A percentile compares a stretch with the other conserved stretches of the same genome.
These are phyloP conservation scores for Trichonephila inaurata DNA, from an alignment of 1,140 invertebrate species.

Conservation along the genomic window DNA sequence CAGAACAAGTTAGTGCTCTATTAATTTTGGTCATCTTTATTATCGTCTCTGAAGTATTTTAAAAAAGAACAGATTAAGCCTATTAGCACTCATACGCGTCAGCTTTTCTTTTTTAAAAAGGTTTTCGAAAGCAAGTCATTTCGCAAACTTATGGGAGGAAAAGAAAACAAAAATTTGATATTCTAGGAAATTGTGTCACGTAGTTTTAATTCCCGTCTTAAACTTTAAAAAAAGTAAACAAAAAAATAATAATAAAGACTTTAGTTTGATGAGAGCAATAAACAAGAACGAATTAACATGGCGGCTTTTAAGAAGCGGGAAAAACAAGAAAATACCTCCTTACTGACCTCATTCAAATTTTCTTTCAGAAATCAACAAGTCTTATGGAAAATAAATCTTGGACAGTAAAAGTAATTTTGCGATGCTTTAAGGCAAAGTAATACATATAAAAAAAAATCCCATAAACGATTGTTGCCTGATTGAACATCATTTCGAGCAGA, in stretches of 20 bases:
- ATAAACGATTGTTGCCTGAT: slow-evolving; percentile 26
- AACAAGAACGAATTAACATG: not conserved
- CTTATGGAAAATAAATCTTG: not conserved
- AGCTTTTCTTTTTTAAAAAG: not conserved
- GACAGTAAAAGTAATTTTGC: not conserved
- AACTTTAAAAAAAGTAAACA: not conserved
- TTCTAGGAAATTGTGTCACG: not conserved
- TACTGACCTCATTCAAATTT: not conserved
- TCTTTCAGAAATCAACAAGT: slow-evolving; percentile 49
- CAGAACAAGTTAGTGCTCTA: not conserved
- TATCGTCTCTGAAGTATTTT: not conserved
- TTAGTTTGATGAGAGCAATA: not conserved
- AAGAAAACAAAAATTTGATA: not conserved
- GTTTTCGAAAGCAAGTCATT: not conserved
- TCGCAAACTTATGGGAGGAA: not conserved
- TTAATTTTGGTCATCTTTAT: not conserved
- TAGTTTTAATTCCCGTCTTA: not conserved
- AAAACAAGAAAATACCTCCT: not conserved
- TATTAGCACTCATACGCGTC: not conserved
- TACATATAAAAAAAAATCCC: not conserved
- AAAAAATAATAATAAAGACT: no score
- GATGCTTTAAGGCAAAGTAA: not conserved
- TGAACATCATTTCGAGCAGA: slow-evolving; percentile 51
- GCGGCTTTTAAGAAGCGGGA: not conserved
- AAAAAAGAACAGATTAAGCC: not conserved